A percentile compares a stretch with the other conserved stretches of the same genome.
Conservation (phyloP, 2,888 invertebrate species). For the Lycaena phlaeas region DNA sequence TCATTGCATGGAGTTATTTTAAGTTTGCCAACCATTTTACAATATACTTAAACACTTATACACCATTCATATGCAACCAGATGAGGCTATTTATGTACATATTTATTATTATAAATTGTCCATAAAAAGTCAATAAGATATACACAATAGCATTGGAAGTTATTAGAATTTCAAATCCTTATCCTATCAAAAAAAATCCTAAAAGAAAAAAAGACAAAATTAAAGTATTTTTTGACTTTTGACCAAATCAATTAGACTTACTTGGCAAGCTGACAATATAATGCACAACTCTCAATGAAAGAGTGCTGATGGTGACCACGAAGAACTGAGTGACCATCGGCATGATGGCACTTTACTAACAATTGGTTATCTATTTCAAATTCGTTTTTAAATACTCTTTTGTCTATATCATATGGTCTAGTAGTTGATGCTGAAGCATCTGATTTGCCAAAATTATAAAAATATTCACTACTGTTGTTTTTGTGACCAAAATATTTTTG, state of each 20-base stretch:
- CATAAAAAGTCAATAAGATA: too few species aligned
- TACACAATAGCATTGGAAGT: too few species aligned
- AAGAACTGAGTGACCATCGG: conserved; percentile 57
- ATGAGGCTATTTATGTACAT: too few species aligned
- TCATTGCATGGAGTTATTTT: too few species aligned
- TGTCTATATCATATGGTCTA: conserved; percentile 34
- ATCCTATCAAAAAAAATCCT: too few species aligned
- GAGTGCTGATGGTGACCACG: conserved; percentile 60
- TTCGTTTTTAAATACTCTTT: conserved; percentile 41
- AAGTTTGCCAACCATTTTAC: too few species aligned
- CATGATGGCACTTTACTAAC: conserved; percentile 48
- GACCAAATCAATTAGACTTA: conserved; percentile 27
- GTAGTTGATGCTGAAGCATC: conserved; percentile 39
- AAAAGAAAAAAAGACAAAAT: too few species aligned
- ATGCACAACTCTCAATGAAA: conserved; percentile 59
- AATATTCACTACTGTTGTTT: conserved; percentile 40
- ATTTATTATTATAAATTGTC: too few species aligned
- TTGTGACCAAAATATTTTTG: conserved; percentile 60
- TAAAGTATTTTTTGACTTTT: background rate
- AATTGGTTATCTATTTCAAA: conserved; percentile 37
- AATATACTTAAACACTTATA: too few species aligned
- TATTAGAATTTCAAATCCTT: too few species aligned
- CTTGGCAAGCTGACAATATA: conserved; percentile 65
- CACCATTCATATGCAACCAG: too few species aligned
- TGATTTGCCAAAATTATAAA: conserved; percentile 41